These are phyloP conservation scores for Merops nubicus DNA, from an alignment of 2,113 vertebrate genomes.

Conservation along the genomic window DNA sequence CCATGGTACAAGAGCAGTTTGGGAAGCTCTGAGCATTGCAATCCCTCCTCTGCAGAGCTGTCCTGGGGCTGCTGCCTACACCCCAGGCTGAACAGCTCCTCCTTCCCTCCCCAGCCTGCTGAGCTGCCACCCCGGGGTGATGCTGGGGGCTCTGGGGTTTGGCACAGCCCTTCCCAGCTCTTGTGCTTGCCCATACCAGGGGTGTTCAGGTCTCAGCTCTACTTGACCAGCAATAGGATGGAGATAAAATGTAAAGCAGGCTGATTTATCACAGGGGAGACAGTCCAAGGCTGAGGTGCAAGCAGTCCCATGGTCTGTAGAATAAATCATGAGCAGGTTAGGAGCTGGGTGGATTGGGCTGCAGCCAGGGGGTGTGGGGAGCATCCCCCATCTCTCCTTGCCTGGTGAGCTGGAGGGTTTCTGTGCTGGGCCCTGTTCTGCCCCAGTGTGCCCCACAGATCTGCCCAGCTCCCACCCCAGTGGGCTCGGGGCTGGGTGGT, in stretches of 20 bases:
- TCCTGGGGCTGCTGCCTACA: not conserved
- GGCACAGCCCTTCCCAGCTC: not conserved
- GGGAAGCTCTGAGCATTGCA: not conserved
- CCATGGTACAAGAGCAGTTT: not conserved
- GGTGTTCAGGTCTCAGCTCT: not conserved
- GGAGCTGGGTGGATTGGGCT: not conserved
- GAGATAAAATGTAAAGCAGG: not conserved
- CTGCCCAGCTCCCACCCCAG: not conserved
- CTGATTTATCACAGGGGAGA: not conserved
- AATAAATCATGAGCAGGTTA: too few relatives aligned
- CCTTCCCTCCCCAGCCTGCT: not conserved
- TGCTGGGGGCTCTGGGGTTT: not conserved
- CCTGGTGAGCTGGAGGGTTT: too few relatives aligned
- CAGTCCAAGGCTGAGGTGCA: not conserved
- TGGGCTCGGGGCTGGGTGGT: not conserved
- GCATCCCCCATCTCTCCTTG: not conserved
- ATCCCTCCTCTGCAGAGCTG: not conserved
- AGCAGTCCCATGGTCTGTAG: not conserved
- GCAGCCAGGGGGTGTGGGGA: fast-evolving
- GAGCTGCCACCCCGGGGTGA: fast-evolving
- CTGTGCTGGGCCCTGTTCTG: too few relatives aligned
- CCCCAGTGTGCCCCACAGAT: fast-evolving
- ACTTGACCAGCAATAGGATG: not conserved
- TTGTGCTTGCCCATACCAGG: fast-evolving
- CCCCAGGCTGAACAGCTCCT: not conserved